phyloP scores from a whole-genome alignment of 1,140 invertebrate genomes.

The Drosophila guanche region DNA sequence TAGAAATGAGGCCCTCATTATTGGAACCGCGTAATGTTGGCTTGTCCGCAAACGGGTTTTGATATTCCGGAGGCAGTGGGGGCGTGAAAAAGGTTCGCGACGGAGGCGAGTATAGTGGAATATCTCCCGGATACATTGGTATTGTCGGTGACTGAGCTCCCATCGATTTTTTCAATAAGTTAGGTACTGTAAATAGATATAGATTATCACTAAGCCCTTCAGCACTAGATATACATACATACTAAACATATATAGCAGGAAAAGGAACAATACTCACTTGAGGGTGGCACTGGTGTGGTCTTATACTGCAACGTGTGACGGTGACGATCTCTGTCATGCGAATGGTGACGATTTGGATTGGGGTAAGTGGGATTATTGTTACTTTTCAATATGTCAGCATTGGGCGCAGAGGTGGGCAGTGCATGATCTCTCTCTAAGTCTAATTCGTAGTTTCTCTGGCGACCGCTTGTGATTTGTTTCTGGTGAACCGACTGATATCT shows the following conservation, averaged over 20 bases:
- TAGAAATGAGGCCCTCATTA: slow-evolving; percentile 77
- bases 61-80: slow-evolving; percentile 90
- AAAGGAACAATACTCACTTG: slow-evolving; percentile 81
- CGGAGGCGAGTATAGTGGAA: slow-evolving; percentile 92
- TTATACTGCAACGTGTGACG: slow-evolving; percentile 66
- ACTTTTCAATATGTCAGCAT: slow-evolving; percentile 88
- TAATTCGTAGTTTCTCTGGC: slow-evolving; percentile 85
- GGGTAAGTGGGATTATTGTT: slow-evolving; percentile 89
- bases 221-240: background rate
- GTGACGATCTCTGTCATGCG: slow-evolving; percentile 73
- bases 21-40: slow-evolving; percentile 90
- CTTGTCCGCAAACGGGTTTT: slow-evolving; percentile 92
- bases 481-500: slow-evolving; percentile 72
- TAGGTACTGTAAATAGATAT: slow-evolving; percentile 63
- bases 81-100: slow-evolving; percentile 91
- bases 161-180: slow-evolving; percentile 83
- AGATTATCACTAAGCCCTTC: no score
- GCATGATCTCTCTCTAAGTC: slow-evolving; percentile 88
- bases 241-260: slow-evolving; percentile 1
- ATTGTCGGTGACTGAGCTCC: slow-evolving; percentile 82
- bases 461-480: slow-evolving; percentile 54
- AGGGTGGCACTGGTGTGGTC: slow-evolving; percentile 69
- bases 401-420: slow-evolving; percentile 88
- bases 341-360: slow-evolving; percentile 85
- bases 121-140: slow-evolving; percentile 85